Evolutionary conservation across 1,140 invertebrate genomes (phyloP).

Genomic region (Armadillidium nasatum): DNA sequence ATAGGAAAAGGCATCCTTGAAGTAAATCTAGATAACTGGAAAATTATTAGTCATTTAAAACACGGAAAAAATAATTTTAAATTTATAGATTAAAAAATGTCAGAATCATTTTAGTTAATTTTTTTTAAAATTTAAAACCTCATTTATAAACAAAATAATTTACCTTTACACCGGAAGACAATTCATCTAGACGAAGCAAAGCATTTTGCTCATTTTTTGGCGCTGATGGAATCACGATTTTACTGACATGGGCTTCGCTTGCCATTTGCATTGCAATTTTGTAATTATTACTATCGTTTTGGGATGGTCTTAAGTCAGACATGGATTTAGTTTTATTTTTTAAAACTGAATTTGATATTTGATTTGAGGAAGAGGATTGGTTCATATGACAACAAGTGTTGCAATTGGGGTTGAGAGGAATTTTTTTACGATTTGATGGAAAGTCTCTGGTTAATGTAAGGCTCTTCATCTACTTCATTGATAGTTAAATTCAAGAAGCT

Average conservation of each 20-base stretch:
- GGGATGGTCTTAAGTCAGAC: neutral
- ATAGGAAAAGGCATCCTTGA: too few species aligned
- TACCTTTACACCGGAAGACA: neutral
- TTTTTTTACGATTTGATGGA: neutral
- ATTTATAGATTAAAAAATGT: too few species aligned
- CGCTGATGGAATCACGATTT: neutral
- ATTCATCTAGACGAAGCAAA: neutral
- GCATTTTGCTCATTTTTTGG: conserved; percentile 1
- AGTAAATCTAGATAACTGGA: too few species aligned
- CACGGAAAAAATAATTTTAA: too few species aligned
- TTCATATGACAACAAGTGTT: neutral
- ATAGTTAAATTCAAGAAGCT: conserved; percentile 2
- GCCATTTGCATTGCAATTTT: neutral
- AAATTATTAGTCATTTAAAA: too few species aligned
- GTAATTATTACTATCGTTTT: neutral
- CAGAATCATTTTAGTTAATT: too few species aligned
- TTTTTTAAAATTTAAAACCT: too few species aligned
- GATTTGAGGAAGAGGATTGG: neutral
- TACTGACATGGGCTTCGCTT: neutral
- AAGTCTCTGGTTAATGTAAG: neutral
- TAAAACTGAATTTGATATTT: neutral
- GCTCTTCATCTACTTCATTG: neutral
- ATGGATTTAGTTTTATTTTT: neutral
- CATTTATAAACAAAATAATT: neutral
- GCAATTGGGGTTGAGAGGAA: neutral